These are phyloP conservation scores for Saxicola maurus DNA, from an alignment of 2,797 vertebrate genomes.

Conservation along the genomic window DNA sequence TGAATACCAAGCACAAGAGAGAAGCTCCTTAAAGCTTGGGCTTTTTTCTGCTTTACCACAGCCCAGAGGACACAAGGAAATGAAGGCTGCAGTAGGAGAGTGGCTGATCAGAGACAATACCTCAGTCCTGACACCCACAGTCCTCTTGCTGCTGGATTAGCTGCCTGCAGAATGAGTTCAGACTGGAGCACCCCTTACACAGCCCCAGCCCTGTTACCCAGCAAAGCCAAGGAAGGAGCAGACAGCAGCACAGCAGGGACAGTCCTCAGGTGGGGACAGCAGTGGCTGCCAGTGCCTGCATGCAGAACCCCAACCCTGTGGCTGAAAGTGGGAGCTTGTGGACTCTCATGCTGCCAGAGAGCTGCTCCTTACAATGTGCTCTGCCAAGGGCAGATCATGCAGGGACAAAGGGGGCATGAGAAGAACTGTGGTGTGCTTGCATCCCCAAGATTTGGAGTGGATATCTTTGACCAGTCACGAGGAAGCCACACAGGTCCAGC, in stretches of 20 bases:
- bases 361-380: not conserved
- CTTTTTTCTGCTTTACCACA: not conserved
- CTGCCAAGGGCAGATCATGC: not conserved
- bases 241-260: not conserved
- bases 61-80: not conserved
- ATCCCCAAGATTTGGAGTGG: not conserved
- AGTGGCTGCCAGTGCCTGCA: not conserved
- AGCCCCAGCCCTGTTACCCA: not conserved
- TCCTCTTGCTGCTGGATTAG: not conserved
- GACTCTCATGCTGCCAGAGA: not conserved
- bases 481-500: not conserved
- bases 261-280: not conserved
- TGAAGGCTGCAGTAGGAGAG: not conserved
- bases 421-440: not conserved
- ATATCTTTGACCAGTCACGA: accelerated
- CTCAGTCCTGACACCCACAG: not conserved
- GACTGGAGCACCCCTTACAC: accelerated
- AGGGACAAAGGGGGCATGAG: not conserved
- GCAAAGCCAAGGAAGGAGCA: not conserved
- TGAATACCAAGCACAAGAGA: not conserved
- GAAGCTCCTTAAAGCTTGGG: not conserved
- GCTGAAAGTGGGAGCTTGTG: not conserved
- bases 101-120: not conserved
- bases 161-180: not conserved
- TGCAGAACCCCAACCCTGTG: not conserved